These are phyloP conservation scores for Thalassarche chlororhynchos DNA, from an alignment of 2,113 vertebrate genomes.

Conservation along the genomic window DNA sequence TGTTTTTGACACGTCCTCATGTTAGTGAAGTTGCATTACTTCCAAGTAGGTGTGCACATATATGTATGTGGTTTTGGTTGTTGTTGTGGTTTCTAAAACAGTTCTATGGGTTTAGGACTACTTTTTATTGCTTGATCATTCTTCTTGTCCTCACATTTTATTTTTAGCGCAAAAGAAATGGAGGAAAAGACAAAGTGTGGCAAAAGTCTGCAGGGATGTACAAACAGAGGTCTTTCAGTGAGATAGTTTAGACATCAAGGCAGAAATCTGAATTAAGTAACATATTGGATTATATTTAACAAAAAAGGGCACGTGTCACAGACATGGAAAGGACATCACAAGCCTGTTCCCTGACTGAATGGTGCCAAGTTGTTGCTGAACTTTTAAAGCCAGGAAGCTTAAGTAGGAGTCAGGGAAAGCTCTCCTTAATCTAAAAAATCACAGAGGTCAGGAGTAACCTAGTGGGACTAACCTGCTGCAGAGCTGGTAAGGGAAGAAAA, in stretches of 20 bases:
- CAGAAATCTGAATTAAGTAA: neutral
- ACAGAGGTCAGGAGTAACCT: neutral
- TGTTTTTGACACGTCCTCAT: conserved; percentile 56
- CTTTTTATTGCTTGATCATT: neutral
- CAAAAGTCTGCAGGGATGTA: neutral
- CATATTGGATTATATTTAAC: neutral
- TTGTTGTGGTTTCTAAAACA: neutral
- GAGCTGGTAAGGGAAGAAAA: neutral
- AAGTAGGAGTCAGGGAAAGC: neutral
- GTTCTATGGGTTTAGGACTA: neutral
- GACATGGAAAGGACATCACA: neutral
- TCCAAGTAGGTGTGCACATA: neutral
- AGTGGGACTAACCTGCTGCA: neutral
- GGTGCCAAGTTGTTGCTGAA: neutral
- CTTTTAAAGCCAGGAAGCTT: neutral
- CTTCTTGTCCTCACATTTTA: neutral
- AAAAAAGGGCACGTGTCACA: neutral
- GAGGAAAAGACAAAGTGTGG: neutral
- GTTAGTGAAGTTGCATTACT: neutral
- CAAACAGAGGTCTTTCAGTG: neutral
- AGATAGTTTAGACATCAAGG: neutral
- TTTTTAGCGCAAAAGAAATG: neutral
- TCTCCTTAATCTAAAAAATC: neutral
- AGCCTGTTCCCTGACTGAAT: neutral
- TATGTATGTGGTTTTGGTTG: neutral